Percentiles rank a stretch among this genome's conserved stretches.
These are phyloP conservation scores for Cremastobaeus sp. DNA, from an alignment of 2,888 invertebrate genomes.

Conservation along the genomic window DNA sequence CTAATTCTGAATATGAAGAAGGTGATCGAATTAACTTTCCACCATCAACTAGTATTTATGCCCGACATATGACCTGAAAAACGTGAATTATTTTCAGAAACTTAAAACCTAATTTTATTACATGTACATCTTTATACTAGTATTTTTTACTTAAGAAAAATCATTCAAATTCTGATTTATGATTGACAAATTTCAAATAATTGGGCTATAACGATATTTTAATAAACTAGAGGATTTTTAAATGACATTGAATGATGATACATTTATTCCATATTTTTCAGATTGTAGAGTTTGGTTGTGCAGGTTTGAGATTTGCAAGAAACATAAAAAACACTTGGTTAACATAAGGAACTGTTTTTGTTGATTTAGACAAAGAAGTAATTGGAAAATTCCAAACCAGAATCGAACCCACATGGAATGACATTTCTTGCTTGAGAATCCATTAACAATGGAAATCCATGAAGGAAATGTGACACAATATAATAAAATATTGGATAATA, in stretches of 20 bases:
- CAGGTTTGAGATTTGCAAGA: constrained; percentile 86
- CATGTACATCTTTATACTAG: background rate
- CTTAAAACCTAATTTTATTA: constrained; percentile 7
- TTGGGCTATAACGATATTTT: no score
- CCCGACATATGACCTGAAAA: background rate
- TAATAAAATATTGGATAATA: constrained; percentile 83
- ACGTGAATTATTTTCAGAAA: no score
- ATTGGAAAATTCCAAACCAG: constrained; percentile 77
- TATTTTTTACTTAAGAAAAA: background rate
- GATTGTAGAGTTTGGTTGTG: constrained; percentile 84
- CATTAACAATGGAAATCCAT: constrained; percentile 82
- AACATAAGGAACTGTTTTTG: constrained; percentile 84
- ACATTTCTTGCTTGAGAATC: constrained; percentile 81
- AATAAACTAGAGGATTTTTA: no score
- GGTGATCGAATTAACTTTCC: constrained; percentile 81
- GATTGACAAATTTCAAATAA: no score
- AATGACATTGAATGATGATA: no score
- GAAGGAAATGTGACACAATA: constrained; percentile 88
- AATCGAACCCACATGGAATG: constrained; percentile 80
- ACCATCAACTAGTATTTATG: constrained; percentile 86
- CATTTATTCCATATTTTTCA: no score
- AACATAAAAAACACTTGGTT: constrained; percentile 84
- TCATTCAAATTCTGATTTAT: no score
- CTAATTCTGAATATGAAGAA: constrained; percentile 2
- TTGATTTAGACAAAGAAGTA: constrained; percentile 84